phyloP scores from a whole-genome alignment of 2,113 vertebrate species.

The Ciconia stormi region DNA sequence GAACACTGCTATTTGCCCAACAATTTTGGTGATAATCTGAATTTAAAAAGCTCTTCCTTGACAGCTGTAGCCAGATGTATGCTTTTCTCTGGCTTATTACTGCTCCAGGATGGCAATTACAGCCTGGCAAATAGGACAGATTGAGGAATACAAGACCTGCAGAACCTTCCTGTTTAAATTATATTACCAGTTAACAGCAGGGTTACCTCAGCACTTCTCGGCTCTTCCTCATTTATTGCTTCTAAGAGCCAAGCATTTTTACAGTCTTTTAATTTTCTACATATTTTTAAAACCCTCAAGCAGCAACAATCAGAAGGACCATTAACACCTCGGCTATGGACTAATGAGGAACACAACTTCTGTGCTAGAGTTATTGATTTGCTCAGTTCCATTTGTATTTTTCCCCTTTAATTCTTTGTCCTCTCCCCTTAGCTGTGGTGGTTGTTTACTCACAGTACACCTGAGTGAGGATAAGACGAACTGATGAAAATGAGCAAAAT shows the following conservation, averaged over 20 bases:
- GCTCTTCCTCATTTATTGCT: background rate
- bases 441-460: background rate
- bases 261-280: background rate
- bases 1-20: background rate
- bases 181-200: background rate
- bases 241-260: background rate
- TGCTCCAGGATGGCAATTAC: background rate
- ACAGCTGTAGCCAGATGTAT: background rate
- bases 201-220: background rate
- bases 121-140: background rate
- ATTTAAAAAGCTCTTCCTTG: background rate
- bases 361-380: background rate
- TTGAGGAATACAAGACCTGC: background rate
- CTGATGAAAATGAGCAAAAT: background rate
- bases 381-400: background rate
- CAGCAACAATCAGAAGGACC: background rate
- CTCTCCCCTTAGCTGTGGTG: background rate
- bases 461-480: background rate
- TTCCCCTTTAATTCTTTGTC: background rate
- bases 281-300: background rate
- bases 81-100: background rate
- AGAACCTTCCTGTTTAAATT: background rate
- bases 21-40: background rate
- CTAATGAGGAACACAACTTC: background rate
- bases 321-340: background rate